Base-by-base conservation (phyloP, 2,113 vertebrate genomes). In the Numenius arquata region DNA sequence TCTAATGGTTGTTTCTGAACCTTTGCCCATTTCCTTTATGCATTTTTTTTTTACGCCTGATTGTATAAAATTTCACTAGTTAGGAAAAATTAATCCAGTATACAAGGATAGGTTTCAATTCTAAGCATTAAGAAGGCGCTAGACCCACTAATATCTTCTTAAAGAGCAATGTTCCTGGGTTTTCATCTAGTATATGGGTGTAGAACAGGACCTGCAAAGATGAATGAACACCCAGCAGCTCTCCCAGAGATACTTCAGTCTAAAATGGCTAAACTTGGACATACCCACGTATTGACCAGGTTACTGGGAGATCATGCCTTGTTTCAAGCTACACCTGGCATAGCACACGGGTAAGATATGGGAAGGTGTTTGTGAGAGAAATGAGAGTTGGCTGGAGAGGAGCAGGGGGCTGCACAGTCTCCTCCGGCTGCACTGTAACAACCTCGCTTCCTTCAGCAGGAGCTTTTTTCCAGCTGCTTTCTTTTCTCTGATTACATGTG, bases 401-500 rank as follows among this genome's bases (percentile, higher is more conserved):
- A 85, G 41, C 7, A 80, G 32, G 20, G 45, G 20, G 27, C 23
- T 75, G 32, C 41, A n/a, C 0, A 8, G 58, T 68, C 53, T 89
- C 48, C 48, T 77, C 26, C 6, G 1, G 68, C 36, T 53, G 36
- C 50, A 56, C 32, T 38, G 41, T 62, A 68, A 81, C 75, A 77
- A n/a, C 40, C 40, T 66, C 0, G 0, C 27, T 75, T 92, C 25
- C 47, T 66, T 61, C 63, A 74, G 43, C 23, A 74, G 67, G 12
- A 84, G 26, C 3, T 40, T 80, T 76, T 91, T 56, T 36, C 71
- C 77, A 73, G 38, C 53, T 78, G 17, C 55, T 91, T 89, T 96
- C 23, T 85, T 94, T 95, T 71, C 40, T 89, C 36, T 89, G 88
- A 91, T 90, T 86, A 56, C 62, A 58, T 15, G 36, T 90, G 75